These are phyloP conservation scores for Bubo scandiacus DNA, from an alignment of 2,113 vertebrate genomes.

Conservation along the genomic window DNA sequence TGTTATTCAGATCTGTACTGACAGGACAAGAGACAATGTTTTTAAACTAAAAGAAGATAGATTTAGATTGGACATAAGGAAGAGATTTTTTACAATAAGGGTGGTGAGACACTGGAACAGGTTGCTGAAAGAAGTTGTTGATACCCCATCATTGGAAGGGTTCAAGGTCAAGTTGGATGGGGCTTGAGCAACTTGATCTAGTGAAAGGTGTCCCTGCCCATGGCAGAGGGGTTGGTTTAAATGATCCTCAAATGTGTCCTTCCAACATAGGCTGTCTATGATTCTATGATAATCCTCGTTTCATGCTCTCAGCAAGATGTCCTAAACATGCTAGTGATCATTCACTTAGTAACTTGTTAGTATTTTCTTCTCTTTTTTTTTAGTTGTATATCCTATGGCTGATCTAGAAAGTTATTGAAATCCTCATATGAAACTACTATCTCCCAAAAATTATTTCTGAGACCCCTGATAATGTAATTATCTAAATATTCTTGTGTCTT, in stretches of 20 bases:
- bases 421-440: background rate
- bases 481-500: background rate
- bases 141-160: background rate
- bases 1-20: background rate
- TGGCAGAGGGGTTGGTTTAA: background rate
- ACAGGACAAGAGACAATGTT: background rate
- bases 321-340: background rate
- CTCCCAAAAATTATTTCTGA: background rate
- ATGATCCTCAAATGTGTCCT: background rate
- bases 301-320: background rate
- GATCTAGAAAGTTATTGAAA: background rate
- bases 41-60: background rate
- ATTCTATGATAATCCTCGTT: background rate
- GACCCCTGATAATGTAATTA: background rate
- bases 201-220: background rate
- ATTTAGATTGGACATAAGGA: background rate
- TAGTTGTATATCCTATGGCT: background rate
- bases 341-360: background rate
- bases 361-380: background rate
- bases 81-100: background rate
- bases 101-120: background rate
- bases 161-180: background rate
- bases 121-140: no score
- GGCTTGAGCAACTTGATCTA: background rate
- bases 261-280: background rate